Percentiles rank a stretch among this genome's conserved stretches.
phyloP scores from a whole-genome alignment of 2,113 vertebrate genomes.

The Capra hircus region DNA sequence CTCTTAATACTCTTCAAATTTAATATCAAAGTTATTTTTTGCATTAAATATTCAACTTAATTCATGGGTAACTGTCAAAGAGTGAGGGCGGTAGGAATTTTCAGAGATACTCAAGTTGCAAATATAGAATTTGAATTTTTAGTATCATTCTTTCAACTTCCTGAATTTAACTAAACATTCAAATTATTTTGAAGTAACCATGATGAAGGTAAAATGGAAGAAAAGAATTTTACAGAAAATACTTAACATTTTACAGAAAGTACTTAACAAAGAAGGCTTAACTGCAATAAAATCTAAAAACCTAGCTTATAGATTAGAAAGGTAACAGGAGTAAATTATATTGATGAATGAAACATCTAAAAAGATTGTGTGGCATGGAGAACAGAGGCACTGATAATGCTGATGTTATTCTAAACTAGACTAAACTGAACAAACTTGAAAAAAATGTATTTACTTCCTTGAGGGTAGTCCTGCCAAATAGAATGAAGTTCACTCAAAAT shows the following conservation, averaged over 20 bases:
- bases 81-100: not conserved
- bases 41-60: not conserved
- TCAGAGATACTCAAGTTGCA: not conserved
- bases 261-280: not conserved
- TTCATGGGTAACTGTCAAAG: not conserved
- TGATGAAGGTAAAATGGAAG: not conserved
- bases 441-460: not conserved
- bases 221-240: not conserved
- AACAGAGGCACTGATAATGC: not conserved
- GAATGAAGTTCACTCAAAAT: not conserved
- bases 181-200: not conserved
- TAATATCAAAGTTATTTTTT: not conserved
- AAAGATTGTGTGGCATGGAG: fast-evolving
- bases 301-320: not conserved
- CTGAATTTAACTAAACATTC: not conserved
- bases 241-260: not conserved
- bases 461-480: not conserved
- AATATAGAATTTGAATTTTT: not conserved
- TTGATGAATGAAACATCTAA: not conserved
- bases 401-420: not conserved
- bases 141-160: not conserved
- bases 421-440: not conserved
- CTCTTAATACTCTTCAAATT: not conserved
- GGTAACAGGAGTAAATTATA: not conserved
- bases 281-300: not conserved